Evolutionary conservation across 2,888 invertebrate species (phyloP), one percentile per base, ranked within the genome.

Genomic region (Malachius bipustulatus): DNA sequence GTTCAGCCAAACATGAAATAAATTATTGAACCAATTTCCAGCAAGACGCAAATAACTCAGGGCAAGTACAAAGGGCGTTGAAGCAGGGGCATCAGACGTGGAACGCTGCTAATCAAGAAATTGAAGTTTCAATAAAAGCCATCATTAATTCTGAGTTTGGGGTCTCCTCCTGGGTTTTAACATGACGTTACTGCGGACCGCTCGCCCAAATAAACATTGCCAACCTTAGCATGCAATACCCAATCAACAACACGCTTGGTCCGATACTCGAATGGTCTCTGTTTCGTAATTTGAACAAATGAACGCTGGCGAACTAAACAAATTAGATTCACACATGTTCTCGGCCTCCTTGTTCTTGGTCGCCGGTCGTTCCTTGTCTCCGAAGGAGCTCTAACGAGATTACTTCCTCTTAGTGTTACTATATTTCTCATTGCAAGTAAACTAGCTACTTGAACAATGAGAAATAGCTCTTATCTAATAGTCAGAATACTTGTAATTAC

Each of bases 51-150:
- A 16, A n/a, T n/a, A n/a, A n/a, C n/a, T n/a, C n/a, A n/a, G 4
- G 14, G 36, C 36, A 36, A 37, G 31, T 35, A 36, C 37, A 34
- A 39, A 34, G 36, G 35, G 37, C 31, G 31, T 35, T 33, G 31
- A 16, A 32, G 38, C 33, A 36, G 40, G 41, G 39, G 41, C 44
- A 43, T 44, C 47, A 39, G 47, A 45, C 45, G 47, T 48, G 55
- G 47, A 52, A 57, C 52, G 58, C 53, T 55, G 60, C 65, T 71
- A 68, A 70, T 70, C 70, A 71, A 71, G 71, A 73, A 73, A 73
- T 71, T 71, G 71, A 70, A 69, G 69, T 70, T 71, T 68, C 73
- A 73, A 74, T 74, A 73, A 73, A 71, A 71, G 69, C 71, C 67
- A 73, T 73, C 74, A 74, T 74, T 73, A 75, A 74, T 75, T 73